phyloP scores from a whole-genome alignment of 2,113 vertebrate species.

The Bungarus multicinctus region DNA sequence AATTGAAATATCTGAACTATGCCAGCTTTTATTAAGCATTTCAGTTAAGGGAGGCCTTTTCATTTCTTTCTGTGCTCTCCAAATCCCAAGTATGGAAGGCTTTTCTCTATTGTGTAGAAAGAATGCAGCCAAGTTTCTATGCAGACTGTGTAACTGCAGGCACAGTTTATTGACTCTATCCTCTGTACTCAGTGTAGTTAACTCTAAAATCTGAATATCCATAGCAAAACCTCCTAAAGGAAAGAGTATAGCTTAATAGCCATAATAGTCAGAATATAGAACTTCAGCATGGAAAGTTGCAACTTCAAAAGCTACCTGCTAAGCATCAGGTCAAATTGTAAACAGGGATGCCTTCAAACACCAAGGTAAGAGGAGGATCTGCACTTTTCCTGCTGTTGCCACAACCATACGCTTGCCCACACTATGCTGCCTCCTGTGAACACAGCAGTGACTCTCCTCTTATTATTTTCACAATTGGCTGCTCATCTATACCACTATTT shows the following conservation, averaged over 20 bases:
- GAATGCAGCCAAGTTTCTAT: conserved; percentile 28
- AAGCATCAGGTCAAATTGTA: not conserved
- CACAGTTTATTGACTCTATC: not conserved
- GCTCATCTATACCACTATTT: not conserved
- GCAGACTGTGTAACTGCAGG: not conserved
- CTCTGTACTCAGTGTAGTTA: not conserved
- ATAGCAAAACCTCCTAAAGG: not conserved
- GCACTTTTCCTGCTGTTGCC: not conserved
- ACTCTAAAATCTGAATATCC: not conserved
- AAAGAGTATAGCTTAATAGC: not conserved
- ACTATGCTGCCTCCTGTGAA: not conserved
- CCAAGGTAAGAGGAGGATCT: not conserved
- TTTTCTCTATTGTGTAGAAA: conserved; percentile 27
- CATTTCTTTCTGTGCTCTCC: conserved; percentile 35
- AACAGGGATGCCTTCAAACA: not conserved
- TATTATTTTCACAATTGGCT: not conserved
- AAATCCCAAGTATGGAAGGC: conserved; percentile 34
- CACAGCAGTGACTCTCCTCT: not conserved
- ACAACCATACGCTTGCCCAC: not conserved
- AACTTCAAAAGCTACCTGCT: not conserved
- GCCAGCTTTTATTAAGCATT: conserved; percentile 50
- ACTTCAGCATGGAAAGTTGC: too few species aligned
- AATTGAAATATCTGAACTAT: conserved; percentile 50
- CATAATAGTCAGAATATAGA: not conserved
- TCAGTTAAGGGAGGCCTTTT: conserved; percentile 25